A percentile compares a stretch with the other conserved stretches of the same genome.
These are phyloP conservation scores for Hipparchia sbordonii DNA, from an alignment of 2,888 invertebrate species.

Conservation along the genomic window DNA sequence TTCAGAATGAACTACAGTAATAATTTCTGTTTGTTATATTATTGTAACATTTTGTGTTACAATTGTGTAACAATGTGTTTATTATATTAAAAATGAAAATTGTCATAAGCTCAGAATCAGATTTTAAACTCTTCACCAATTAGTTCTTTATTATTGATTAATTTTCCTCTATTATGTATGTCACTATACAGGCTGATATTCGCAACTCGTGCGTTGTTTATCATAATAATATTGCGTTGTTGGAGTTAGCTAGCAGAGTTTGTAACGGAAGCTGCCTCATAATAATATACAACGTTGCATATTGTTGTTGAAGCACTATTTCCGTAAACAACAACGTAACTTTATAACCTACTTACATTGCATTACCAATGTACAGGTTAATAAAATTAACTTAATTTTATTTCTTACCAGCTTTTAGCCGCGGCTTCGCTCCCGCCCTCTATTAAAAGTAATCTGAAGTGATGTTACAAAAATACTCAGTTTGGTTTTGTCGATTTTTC, in stretches of 20 bases:
- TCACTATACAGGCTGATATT: constrained; percentile 6
- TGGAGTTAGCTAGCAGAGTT: constrained; percentile 13
- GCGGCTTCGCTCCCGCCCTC: too few species aligned
- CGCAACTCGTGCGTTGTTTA: constrained; percentile 9
- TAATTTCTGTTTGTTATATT: too few species aligned
- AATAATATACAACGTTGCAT: not conserved
- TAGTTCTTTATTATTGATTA: not conserved
- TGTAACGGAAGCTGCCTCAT: constrained; percentile 20
- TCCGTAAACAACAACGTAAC: constrained; percentile 22
- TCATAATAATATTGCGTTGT: constrained; percentile 25
- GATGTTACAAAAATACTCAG: too few species aligned
- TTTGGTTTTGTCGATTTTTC: too few species aligned
- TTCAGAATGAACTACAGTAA: too few species aligned
- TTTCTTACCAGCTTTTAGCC: not conserved
- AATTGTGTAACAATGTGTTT: too few species aligned
- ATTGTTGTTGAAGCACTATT: constrained; percentile 23
- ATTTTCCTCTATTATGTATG: constrained; percentile 17
- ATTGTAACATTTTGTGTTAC: too few species aligned
- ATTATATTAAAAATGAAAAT: too few species aligned
- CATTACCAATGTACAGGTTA: constrained; percentile 10
- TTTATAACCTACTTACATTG: constrained; percentile 28
- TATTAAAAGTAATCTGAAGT: too few species aligned
- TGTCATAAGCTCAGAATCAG: not conserved
- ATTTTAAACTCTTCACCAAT: not conserved
- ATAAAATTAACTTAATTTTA: not conserved